These are phyloP conservation scores for Limosa lapponica DNA, from an alignment of 2,797 vertebrate genomes.

Conservation along the genomic window DNA sequence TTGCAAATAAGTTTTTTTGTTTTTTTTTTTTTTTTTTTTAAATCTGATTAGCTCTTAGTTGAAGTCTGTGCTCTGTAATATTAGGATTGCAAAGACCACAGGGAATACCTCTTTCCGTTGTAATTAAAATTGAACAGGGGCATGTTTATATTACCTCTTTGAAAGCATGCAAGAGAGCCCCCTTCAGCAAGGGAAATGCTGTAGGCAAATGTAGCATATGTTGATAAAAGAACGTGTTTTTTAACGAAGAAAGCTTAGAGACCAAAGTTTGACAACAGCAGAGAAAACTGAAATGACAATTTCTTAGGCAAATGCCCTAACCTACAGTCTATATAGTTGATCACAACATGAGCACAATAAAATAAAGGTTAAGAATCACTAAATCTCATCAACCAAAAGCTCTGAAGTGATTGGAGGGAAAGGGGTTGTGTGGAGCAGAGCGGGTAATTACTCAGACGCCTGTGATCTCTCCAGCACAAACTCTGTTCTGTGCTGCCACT, in stretches of 20 bases:
- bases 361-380: background rate
- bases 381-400: background rate
- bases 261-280: background rate
- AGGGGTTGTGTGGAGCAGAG: background rate
- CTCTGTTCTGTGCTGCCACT: background rate
- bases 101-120: background rate
- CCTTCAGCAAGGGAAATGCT: background rate
- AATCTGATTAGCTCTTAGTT: background rate
- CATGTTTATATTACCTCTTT: background rate
- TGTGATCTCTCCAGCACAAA: background rate
- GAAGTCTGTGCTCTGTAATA: background rate
- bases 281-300: background rate
- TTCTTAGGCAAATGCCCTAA: background rate
- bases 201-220: background rate
- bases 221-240: background rate
- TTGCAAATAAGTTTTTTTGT: background rate
- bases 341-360: background rate
- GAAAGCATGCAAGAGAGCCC: background rate
- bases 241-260: background rate
- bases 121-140: conserved; percentile 6
- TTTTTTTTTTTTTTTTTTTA: background rate
- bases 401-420: background rate
- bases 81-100: conserved; percentile 1
- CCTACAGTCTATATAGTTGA: background rate
- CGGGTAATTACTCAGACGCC: background rate